Evolutionary conservation across 2,113 vertebrate species (phyloP).

Genomic region (Perca fluviatilis): DNA sequence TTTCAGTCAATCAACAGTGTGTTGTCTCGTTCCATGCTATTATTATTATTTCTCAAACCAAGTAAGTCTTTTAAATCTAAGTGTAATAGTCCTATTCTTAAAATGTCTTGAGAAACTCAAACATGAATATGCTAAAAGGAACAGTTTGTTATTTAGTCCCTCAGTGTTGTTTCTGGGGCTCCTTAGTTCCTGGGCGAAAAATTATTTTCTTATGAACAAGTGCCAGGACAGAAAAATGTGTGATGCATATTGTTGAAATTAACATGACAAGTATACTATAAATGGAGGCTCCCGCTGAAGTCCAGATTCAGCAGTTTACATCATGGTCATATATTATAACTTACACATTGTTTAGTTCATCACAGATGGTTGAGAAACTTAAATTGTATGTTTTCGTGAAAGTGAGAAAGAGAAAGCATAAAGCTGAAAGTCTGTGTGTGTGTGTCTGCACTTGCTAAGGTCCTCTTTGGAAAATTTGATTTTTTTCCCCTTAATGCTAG

Average conservation of each 20-base stretch:
- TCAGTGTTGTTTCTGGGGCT: background rate
- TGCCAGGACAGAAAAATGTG: constrained; percentile 26
- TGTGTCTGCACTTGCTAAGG: constrained; percentile 29
- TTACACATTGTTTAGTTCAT: constrained; percentile 45
- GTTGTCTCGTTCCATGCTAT: background rate
- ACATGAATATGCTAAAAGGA: background rate
- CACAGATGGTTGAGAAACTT: constrained; percentile 38
- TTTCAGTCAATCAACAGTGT: background rate
- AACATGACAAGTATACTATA: constrained; percentile 15
- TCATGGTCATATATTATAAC: constrained; percentile 30
- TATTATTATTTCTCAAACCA: background rate
- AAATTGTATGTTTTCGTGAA: background rate
- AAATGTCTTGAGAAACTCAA: constrained; percentile 13
- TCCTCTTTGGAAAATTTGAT: constrained; percentile 26
- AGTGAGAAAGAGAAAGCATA: background rate
- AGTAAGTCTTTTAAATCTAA: background rate
- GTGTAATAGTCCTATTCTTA: background rate
- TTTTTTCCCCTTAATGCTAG: background rate
- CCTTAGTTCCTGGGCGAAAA: background rate
- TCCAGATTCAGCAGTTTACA: constrained; percentile 31
- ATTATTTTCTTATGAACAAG: constrained; percentile 8
- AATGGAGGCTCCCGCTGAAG: constrained; percentile 28
- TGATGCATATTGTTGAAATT: constrained; percentile 31
- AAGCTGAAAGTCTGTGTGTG: constrained; percentile 4
- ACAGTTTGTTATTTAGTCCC: background rate